Percentiles rank a stretch among this genome's conserved stretches.
Conservation (phyloP, 2,797 vertebrate genomes). For the Heteromormyrus szaboi region DNA sequence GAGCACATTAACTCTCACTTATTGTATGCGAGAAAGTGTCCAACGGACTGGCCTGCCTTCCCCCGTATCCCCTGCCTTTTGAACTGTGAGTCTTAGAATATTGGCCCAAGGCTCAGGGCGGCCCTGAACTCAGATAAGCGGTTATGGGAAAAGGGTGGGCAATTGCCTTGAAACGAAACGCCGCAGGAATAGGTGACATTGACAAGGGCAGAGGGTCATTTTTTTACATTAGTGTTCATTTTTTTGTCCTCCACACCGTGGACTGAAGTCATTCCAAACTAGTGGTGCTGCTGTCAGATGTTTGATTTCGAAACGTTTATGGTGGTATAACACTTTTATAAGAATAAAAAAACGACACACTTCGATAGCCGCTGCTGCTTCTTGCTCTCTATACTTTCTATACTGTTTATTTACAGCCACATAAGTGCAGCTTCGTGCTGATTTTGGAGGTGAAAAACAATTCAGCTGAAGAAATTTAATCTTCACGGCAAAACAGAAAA, state of each 20-base stretch:
- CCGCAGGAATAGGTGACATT: background rate
- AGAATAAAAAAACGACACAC: background rate
- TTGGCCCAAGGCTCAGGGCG: background rate
- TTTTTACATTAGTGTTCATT: background rate
- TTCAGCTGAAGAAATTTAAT: background rate
- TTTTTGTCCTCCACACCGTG: background rate
- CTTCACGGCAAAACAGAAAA: background rate
- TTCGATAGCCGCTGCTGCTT: background rate
- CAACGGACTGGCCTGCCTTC: conserved; percentile 62
- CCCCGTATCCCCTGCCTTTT: background rate
- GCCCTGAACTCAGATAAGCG: background rate
- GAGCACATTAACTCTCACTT: background rate
- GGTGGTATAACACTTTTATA: background rate
- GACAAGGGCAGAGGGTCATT: background rate
- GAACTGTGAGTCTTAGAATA: background rate
- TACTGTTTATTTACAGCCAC: background rate
- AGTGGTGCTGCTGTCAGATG: background rate
- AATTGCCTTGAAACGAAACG: background rate
- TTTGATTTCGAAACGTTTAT: background rate
- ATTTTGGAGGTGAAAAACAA: background rate
- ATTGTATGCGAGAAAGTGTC: background rate
- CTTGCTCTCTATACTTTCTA: background rate
- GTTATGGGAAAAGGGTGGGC: background rate
- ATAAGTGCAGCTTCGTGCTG: background rate
- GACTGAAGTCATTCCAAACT: background rate